Evolutionary conservation across 2,113 vertebrate genomes (phyloP).

Genomic region (Megaptera novaeangliae): DNA sequence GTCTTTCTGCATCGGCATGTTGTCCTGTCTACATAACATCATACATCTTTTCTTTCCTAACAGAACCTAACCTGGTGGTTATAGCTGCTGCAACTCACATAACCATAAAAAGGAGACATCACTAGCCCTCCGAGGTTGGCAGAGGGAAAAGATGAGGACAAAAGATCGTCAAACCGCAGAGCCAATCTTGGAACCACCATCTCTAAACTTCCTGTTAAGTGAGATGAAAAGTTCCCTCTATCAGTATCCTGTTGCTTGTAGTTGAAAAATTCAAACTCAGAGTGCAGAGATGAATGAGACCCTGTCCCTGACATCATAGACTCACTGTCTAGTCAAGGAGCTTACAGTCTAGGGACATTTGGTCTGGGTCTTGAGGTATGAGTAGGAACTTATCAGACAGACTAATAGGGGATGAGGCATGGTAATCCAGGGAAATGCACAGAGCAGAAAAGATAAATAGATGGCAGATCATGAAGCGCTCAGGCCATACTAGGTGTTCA

Average conservation of each 20-base stretch:
- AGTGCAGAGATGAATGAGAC: background rate
- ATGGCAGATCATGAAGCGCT: background rate
- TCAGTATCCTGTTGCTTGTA: background rate
- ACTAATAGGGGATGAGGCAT: background rate
- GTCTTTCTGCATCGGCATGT: background rate
- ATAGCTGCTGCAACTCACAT: background rate
- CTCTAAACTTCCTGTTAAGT: background rate
- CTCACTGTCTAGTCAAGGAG: background rate
- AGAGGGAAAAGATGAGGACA: background rate
- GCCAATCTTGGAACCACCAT: background rate
- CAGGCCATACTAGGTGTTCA: background rate
- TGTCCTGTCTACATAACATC: background rate
- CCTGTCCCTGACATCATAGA: background rate
- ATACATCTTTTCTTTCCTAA: background rate
- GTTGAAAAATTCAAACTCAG: background rate
- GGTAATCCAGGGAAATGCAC: background rate
- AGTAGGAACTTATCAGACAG: background rate
- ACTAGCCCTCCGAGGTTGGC: background rate
- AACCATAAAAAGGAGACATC: background rate
- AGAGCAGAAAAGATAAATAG: background rate
- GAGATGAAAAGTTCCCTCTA: background rate
- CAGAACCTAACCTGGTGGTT: background rate
- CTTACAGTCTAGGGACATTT: background rate
- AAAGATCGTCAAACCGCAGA: background rate
- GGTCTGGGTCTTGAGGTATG: background rate